Evolutionary conservation across 2,888 invertebrate species (phyloP).

Genomic region (Cryptophagus acutangulus): DNA sequence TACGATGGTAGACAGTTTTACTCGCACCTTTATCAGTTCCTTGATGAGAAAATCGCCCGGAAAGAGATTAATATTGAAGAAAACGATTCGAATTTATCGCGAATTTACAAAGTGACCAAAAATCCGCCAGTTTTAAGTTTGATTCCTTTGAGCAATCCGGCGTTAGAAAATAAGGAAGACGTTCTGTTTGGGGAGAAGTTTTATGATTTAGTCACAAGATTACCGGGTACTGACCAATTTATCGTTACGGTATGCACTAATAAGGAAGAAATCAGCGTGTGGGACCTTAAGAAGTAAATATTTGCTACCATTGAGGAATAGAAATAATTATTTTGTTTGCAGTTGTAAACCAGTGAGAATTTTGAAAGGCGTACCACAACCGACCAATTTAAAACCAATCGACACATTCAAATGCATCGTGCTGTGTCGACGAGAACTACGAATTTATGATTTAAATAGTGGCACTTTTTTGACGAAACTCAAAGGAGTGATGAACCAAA

Average conservation of each 20-base stretch:
- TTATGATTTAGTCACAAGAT: slow-evolving; percentile 59
- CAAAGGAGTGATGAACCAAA: slow-evolving; percentile 87
- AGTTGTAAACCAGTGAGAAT: slow-evolving; percentile 62
- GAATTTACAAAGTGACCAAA: slow-evolving; percentile 50
- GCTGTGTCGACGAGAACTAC: slow-evolving; percentile 74
- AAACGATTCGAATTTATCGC: slow-evolving; percentile 34
- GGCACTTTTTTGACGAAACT: slow-evolving; percentile 68
- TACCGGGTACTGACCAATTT: slow-evolving; percentile 64
- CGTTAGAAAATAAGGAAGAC: slow-evolving; percentile 18
- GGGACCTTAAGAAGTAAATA: slow-evolving; percentile 63
- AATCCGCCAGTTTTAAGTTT: slow-evolving; percentile 60
- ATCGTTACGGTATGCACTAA: slow-evolving; percentile 71
- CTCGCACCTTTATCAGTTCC: slow-evolving; percentile 59
- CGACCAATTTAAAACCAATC: slow-evolving; percentile 72
- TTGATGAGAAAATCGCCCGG: slow-evolving; percentile 44
- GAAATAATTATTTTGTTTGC: slow-evolving; percentile 15
- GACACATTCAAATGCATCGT: slow-evolving; percentile 73
- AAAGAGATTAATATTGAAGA: slow-evolving; percentile 34
- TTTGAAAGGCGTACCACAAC: slow-evolving; percentile 69
- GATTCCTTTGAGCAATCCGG: slow-evolving; percentile 50
- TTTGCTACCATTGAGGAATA: background rate
- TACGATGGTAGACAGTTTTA: slow-evolving; percentile 81
- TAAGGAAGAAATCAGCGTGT: slow-evolving; percentile 73
- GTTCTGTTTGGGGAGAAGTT: slow-evolving; percentile 43
- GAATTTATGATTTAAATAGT: slow-evolving; percentile 73